Percentiles rank a stretch among this genome's conserved stretches.
These are phyloP conservation scores for Mellivora capensis DNA, from an alignment of 2,113 vertebrate genomes.

Conservation along the genomic window DNA sequence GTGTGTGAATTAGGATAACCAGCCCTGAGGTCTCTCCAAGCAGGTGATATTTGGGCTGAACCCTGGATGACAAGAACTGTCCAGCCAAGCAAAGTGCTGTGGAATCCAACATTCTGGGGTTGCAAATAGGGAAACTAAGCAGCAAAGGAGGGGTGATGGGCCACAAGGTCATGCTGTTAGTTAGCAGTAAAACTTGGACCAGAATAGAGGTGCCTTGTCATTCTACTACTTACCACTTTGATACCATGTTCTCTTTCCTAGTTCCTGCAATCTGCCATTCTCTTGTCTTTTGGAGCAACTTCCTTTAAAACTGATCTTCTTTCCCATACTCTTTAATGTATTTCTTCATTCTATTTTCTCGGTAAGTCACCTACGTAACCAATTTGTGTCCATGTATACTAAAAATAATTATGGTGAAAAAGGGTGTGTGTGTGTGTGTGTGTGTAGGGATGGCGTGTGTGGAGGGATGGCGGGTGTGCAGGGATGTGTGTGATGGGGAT, in stretches of 20 bases:
- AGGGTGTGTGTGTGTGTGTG: neutral
- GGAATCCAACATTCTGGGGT: neutral
- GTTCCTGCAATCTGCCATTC: neutral
- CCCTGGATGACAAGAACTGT: neutral
- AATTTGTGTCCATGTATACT: neutral
- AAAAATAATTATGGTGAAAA: neutral
- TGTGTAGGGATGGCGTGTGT: neutral
- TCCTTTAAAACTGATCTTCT: neutral
- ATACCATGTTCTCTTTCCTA: neutral
- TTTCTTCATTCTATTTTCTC: conserved; percentile 1
- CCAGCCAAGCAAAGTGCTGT: neutral
- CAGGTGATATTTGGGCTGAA: neutral
- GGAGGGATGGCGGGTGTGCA: neutral
- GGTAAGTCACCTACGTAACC: neutral
- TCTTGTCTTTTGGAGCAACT: neutral
- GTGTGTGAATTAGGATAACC: neutral
- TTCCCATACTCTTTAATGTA: neutral
- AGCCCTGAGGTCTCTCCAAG: neutral
- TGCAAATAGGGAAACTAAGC: neutral
- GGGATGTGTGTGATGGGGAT: neutral
- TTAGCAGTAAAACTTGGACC: neutral
- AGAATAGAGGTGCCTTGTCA: neutral
- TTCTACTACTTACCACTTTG: neutral
- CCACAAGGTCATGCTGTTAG: neutral
- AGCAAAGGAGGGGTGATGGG: neutral